Evolutionary conservation across 2,888 invertebrate species (phyloP), one percentile per base, ranked within the genome.

Genomic region (Mechanitis messenoides): DNA sequence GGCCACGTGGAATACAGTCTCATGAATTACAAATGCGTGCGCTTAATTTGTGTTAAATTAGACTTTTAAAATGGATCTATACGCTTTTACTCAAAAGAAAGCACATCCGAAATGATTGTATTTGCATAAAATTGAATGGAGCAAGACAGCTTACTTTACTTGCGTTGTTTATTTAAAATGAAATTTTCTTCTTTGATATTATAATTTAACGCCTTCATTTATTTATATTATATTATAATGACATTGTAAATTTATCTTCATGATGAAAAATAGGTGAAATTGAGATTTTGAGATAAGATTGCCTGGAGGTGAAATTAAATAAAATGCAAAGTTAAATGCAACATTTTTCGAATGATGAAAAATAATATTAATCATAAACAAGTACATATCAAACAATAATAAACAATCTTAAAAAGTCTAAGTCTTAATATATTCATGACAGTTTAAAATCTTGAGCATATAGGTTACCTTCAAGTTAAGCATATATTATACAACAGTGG

Each of bases 21-120:
- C 78, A 79, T 81, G 80, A 84, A 84, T 83, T 79, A 78, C 75
- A 79, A 79, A 83, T 77, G 73, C 72, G 74, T 77, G 70, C 71
- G 75, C 77, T 80, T 83, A 84, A 83, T 82, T 83, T 83, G 74
- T 77, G 75, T 76, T 75, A 80, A 82, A 84, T 82, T 83, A 79
- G 81, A 82, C 77, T 80, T 76, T 76, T 70, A 76, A 79, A 75
- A 74, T 70, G 59, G 74, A 74, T 79, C 72, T 73, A 74, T 78
- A 74, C 72, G 69, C 64, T 65, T 69, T 69, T 67, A 60, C 72
- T 69, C 66, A 70, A 70, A 73, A 68, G 67, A 67, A 63, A 59
- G 59, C 54, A 66, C 59, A 59, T 66, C 65, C 66, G 69, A 74
- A 69, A 72, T 72, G 70, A 73, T 75, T 71, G 66, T 71, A 81